Conservation (phyloP, 2,888 invertebrate species). For the Callyntrura guangdongensis region DNA sequence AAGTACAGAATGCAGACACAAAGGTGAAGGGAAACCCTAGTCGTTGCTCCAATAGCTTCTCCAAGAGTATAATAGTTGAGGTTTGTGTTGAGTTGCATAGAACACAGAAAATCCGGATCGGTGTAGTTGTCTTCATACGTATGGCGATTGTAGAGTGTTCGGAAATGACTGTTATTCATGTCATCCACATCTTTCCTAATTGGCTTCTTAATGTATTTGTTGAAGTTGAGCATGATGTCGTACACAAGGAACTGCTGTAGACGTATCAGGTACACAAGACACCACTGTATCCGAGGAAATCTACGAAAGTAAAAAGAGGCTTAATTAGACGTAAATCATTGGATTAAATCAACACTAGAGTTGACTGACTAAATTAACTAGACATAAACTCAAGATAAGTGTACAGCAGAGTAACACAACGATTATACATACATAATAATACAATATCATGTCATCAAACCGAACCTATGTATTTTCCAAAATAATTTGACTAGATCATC, state of each 20-base stretch:
- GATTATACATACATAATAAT: too few species aligned
- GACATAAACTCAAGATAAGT: too few species aligned
- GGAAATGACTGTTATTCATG: slow-evolving; percentile 68
- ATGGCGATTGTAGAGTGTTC: slow-evolving; percentile 63
- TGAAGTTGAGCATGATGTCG: slow-evolving; percentile 59
- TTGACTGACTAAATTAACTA: too few species aligned
- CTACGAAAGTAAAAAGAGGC: not conserved
- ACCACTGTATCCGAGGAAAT: slow-evolving; percentile 4
- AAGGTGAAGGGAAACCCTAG: slow-evolving; percentile 79
- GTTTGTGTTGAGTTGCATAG: slow-evolving; percentile 80
- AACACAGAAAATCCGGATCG: slow-evolving; percentile 73
- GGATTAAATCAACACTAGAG: too few species aligned
- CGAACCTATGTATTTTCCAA: too few species aligned
- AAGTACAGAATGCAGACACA: slow-evolving; percentile 80
- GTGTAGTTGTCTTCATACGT: slow-evolving; percentile 64
- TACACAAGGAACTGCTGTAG: not conserved
- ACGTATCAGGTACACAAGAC: too few species aligned
- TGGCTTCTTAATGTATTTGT: slow-evolving; percentile 61
- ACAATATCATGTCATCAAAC: too few species aligned
- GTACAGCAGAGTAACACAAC: too few species aligned
- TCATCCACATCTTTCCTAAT: slow-evolving; percentile 67
- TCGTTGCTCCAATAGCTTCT: slow-evolving; percentile 77
- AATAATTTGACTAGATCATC: too few species aligned
- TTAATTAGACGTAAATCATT: too few species aligned
- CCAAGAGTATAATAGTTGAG: slow-evolving; percentile 74